phyloP scores from a whole-genome alignment of 1,140 invertebrate species.

The Philaenus spumarius region DNA sequence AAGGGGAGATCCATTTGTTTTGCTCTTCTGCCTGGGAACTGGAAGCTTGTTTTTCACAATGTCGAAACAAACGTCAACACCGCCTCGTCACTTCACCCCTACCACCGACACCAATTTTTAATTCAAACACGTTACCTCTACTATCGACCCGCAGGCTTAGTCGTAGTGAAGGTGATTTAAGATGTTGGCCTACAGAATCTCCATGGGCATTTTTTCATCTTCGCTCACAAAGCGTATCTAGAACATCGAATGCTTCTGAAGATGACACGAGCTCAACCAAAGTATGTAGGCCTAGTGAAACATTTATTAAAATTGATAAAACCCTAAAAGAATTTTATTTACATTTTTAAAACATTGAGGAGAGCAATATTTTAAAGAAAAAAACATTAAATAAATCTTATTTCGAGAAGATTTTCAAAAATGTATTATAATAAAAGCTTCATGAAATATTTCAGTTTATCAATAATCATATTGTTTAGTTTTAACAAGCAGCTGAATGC shows the following conservation, averaged over 20 bases:
- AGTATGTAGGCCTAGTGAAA: too few relatives aligned
- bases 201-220: slow-evolving; percentile 18
- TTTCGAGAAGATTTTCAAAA: too few relatives aligned
- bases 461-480: too few relatives aligned
- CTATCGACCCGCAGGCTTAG: slow-evolving; percentile 39
- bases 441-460: too few relatives aligned
- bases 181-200: slow-evolving; percentile 22
- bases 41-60: slow-evolving; percentile 11
- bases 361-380: too few relatives aligned
- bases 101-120: slow-evolving; percentile 11
- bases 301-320: too few relatives aligned
- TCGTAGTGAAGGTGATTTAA: slow-evolving; percentile 46
- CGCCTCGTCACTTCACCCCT: slow-evolving; percentile 18
- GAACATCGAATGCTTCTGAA: not conserved
- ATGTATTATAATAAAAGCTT: too few relatives aligned
- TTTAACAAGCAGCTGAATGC: too few relatives aligned
- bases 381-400: too few relatives aligned
- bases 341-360: too few relatives aligned
- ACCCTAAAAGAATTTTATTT: too few relatives aligned
- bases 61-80: slow-evolving; percentile 10
- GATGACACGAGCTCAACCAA: not conserved
- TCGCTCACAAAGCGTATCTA: slow-evolving; percentile 31
- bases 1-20: slow-evolving; percentile 45
- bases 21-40: slow-evolving; percentile 39
- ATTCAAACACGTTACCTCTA: slow-evolving; percentile 2